Evolutionary conservation across 2,888 invertebrate species (phyloP).

Genomic region (Branchellion lobata): DNA sequence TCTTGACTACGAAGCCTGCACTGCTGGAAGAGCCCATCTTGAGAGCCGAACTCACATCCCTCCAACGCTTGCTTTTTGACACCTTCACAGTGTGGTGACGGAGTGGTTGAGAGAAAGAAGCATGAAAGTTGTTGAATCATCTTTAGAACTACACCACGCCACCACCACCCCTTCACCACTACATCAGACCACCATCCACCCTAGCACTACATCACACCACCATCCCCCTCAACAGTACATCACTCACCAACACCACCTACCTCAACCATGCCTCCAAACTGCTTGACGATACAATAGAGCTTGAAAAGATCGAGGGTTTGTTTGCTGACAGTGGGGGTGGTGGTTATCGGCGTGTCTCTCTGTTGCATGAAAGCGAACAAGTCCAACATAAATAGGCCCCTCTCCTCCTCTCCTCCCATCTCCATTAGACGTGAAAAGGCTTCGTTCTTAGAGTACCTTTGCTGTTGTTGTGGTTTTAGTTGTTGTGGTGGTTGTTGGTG

Average conservation of each 20-base stretch:
- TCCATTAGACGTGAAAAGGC: constrained; percentile 76
- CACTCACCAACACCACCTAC: constrained; percentile 73
- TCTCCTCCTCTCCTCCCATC: constrained; percentile 85
- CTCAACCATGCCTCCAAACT: constrained; percentile 97
- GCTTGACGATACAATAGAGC: constrained; percentile 92
- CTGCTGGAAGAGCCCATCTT: constrained; percentile 96
- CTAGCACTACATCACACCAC: not conserved
- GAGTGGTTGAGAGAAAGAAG: not conserved
- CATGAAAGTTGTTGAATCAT: not conserved
- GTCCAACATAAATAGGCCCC: constrained; percentile 90
- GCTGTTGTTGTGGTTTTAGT: not conserved
- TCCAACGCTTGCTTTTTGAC: constrained; percentile 98
- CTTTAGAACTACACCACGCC: not conserved
- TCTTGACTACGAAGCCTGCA: constrained; percentile 93
- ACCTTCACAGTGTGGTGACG: constrained; percentile 69
- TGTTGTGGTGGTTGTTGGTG: too few species aligned
- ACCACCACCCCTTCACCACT: not conserved
- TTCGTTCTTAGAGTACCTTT: constrained; percentile 43
- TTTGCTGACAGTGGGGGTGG: constrained; percentile 85
- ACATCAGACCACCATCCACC: not conserved
- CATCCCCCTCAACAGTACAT: not conserved
- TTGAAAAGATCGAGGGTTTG: constrained; percentile 96
- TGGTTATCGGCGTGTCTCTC: constrained; percentile 68
- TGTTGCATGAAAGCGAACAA: constrained; percentile 94
- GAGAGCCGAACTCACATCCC: constrained; percentile 90